Percentiles rank a stretch among this genome's conserved stretches.
Conservation (phyloP, 1,140 invertebrate species). For the Notospermus geniculatus region DNA sequence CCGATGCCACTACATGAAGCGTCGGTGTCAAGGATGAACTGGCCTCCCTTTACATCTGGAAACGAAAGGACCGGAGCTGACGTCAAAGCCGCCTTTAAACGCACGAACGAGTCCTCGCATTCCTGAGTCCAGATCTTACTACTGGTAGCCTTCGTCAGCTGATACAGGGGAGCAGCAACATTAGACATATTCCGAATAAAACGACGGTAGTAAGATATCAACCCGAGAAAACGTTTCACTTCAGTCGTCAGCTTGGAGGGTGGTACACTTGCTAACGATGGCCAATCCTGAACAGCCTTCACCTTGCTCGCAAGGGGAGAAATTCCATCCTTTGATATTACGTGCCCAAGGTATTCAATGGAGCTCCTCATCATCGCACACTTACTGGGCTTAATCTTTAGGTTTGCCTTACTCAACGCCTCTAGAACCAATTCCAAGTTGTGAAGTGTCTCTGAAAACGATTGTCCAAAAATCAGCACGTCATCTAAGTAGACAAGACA, state of each 20-base stretch:
- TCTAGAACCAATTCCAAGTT: conserved; percentile 8
- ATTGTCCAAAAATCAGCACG: conserved; percentile 11
- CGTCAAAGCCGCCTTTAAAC: too few relatives aligned
- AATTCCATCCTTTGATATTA: conserved; percentile 25
- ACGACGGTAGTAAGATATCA: too few relatives aligned
- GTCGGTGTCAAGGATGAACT: conserved; percentile 29
- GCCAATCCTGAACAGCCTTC: too few relatives aligned
- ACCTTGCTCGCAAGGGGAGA: conserved; percentile 23
- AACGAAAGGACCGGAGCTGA: conserved; percentile 23
- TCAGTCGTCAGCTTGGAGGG: too few relatives aligned
- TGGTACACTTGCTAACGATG: too few relatives aligned
- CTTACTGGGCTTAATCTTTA: conserved; percentile 56
- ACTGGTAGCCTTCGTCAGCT: conserved; percentile 20
- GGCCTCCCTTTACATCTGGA: conserved; percentile 1
- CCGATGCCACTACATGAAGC: too few relatives aligned
- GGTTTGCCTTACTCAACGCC: conserved; percentile 13
- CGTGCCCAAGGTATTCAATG: conserved; percentile 27
- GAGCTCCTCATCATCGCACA: conserved; percentile 45
- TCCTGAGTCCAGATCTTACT: conserved; percentile 23
- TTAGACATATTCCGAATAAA: conserved; percentile 18
- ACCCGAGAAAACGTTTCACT: too few relatives aligned
- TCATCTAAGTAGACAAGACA: conserved; percentile 19
- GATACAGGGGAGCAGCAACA: conserved; percentile 21
- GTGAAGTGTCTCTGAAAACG: conserved; percentile 6
- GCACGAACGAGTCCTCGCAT: conserved; percentile 19